Percentiles rank a stretch among this genome's conserved stretches.
These are phyloP conservation scores for Bacillus rossius DNA, from an alignment of 1,140 invertebrate genomes.

Conservation along the genomic window DNA sequence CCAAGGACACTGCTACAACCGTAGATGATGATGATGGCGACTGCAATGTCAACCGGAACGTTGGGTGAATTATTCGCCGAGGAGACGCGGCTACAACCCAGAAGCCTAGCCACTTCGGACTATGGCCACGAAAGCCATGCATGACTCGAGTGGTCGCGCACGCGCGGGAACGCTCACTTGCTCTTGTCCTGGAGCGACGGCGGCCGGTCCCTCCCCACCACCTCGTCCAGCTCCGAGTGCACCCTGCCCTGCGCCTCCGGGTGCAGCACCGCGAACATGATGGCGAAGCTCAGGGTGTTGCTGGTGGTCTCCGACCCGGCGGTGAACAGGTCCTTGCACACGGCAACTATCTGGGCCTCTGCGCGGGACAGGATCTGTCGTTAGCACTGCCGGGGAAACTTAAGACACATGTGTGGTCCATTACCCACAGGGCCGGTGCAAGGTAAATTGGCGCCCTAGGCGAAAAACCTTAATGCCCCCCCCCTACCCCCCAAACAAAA, in stretches of 20 bases:
- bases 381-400: not conserved
- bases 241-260: slow-evolving; percentile 45
- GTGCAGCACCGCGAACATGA: slow-evolving; percentile 45
- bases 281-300: slow-evolving; percentile 44
- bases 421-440: too few relatives aligned
- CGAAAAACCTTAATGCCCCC: too few relatives aligned
- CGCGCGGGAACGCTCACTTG: slow-evolving; percentile 23
- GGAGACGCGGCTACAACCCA: too few relatives aligned
- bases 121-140: too few relatives aligned
- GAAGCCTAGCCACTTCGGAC: too few relatives aligned
- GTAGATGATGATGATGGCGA: too few relatives aligned
- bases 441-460: too few relatives aligned
- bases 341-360: slow-evolving; percentile 25
- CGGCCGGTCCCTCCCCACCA: slow-evolving; percentile 39
- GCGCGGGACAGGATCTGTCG: slow-evolving; percentile 7
- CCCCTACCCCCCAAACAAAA: too few relatives aligned
- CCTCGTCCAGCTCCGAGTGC: slow-evolving; percentile 45
- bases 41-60: too few relatives aligned
- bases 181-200: slow-evolving; percentile 42
- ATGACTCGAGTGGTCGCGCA: too few relatives aligned
- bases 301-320: slow-evolving; percentile 47
- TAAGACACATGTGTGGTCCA: not conserved
- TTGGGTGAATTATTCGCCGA: too few relatives aligned
- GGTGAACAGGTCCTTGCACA: slow-evolving; percentile 25
- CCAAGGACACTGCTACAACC: too few relatives aligned